These are phyloP conservation scores for Heliconius melpomene DNA, from an alignment of 1,140 invertebrate species.

Conservation along the genomic window DNA sequence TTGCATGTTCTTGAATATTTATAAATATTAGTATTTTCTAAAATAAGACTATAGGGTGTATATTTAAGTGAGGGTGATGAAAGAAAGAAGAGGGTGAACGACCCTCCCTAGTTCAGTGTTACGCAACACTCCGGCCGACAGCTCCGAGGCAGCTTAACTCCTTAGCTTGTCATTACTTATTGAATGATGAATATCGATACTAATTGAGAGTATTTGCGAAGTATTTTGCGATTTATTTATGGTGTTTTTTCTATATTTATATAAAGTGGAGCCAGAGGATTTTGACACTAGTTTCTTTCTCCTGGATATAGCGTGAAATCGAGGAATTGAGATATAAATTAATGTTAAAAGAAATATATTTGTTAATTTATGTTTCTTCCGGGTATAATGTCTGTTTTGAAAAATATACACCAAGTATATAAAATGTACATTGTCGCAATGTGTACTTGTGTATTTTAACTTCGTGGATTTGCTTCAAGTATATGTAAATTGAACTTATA, in stretches of 20 bases:
- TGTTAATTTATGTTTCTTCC: too few relatives aligned
- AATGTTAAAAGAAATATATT: too few relatives aligned
- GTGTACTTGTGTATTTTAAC: too few relatives aligned
- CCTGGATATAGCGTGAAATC: too few relatives aligned
- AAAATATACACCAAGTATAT: too few relatives aligned
- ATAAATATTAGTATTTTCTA: neutral
- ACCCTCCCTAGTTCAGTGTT: slow-evolving; percentile 44
- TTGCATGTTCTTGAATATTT: neutral
- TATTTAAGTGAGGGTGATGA: neutral
- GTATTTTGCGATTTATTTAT: neutral
- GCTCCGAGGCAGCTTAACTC: slow-evolving; percentile 14
- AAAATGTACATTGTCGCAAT: too few relatives aligned
- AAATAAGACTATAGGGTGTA: slow-evolving; percentile 30
- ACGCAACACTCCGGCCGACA: slow-evolving; percentile 40
- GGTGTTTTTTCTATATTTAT: too few relatives aligned
- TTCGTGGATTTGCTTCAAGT: too few relatives aligned
- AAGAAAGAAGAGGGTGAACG: slow-evolving; percentile 35
- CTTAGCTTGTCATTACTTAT: slow-evolving; percentile 3
- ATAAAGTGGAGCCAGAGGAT: too few relatives aligned
- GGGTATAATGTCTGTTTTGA: too few relatives aligned
- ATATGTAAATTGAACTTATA: neutral
- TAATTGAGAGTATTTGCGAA: neutral
- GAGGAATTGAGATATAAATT: too few relatives aligned
- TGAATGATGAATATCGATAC: slow-evolving; percentile 10
- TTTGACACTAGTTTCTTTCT: too few relatives aligned